Percentiles rank a stretch among this genome's conserved stretches.
These are phyloP conservation scores for Halocynthia aurantium DNA, from an alignment of 23 tunicate genomes.

Conservation along the genomic window DNA sequence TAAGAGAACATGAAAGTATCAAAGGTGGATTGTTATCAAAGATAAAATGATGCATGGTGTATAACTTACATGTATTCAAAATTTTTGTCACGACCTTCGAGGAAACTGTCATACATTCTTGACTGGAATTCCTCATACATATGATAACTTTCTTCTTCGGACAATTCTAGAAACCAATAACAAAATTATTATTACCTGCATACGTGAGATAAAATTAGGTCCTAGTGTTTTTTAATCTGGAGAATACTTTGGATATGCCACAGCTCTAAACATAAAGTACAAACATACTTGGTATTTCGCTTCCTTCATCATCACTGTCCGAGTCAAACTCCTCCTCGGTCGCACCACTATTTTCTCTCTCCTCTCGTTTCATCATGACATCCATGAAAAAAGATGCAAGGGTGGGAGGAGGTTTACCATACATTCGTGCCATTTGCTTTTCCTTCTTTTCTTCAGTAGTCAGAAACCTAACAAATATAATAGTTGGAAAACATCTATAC, in stretches of 20 bases:
- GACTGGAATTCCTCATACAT: conserved; percentile 20
- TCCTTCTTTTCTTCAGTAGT: conserved; percentile 14
- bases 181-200: not conserved
- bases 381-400: conserved; percentile 16
- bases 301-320: not conserved
- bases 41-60: too few relatives aligned
- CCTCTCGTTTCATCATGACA: conserved; percentile 10
- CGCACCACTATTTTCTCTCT: conserved; percentile 1
- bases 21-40: too few relatives aligned
- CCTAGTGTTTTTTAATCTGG: not conserved
- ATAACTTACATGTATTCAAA: conserved; percentile 9
- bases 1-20: too few relatives aligned
- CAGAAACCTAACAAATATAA: conserved; percentile 6
- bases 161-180: not conserved
- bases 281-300: not conserved
- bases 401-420: conserved; percentile 5
- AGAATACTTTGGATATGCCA: not conserved
- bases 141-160: conserved; percentile 5
- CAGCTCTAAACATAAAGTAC: too few relatives aligned
- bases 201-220: not conserved
- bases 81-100: conserved; percentile 13
- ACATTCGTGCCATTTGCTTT: not conserved
- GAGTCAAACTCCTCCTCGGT: conserved; percentile 13
- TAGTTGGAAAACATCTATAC: not conserved
- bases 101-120: conserved; percentile 22